These are phyloP conservation scores for Naso thynnoides DNA, from an alignment of 2,797 vertebrate genomes.

Conservation along the genomic window DNA sequence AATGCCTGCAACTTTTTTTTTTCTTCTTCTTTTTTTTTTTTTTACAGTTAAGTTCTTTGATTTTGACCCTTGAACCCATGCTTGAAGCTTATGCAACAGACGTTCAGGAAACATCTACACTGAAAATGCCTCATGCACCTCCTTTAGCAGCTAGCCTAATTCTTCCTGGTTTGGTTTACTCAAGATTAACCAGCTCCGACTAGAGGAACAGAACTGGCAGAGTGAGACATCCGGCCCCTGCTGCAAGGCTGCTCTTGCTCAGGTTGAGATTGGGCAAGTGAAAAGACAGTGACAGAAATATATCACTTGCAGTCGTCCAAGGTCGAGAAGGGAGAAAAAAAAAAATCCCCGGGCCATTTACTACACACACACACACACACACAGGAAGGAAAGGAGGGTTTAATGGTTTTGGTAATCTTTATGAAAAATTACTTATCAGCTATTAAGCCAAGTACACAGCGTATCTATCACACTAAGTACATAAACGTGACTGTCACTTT, in stretches of 20 bases:
- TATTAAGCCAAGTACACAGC: background rate
- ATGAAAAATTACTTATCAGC: slow-evolving; percentile 30
- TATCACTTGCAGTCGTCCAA: background rate
- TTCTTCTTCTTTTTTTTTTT: no score
- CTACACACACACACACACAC: slow-evolving; percentile 28
- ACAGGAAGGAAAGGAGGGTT: slow-evolving; percentile 56
- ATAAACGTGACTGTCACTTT: background rate
- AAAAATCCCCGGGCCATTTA: slow-evolving; percentile 5
- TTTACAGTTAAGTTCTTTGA: background rate
- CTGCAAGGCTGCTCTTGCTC: slow-evolving; percentile 6
- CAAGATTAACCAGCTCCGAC: background rate
- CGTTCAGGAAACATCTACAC: background rate
- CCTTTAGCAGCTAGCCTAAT: background rate
- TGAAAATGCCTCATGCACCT: background rate
- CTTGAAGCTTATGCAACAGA: background rate
- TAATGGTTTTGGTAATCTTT: slow-evolving; percentile 9
- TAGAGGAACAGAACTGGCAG: slow-evolving; percentile 1
- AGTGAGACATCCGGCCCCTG: slow-evolving; percentile 26
- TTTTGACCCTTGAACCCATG: slow-evolving; percentile 23
- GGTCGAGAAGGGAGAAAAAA: slow-evolving; percentile 18
- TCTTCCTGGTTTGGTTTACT: background rate
- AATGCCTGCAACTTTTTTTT: background rate
- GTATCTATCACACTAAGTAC: slow-evolving; percentile 6
- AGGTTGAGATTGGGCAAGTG: slow-evolving; percentile 5
- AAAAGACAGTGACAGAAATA: background rate